These are phyloP conservation scores for Aptenodytes patagonicus DNA, from an alignment of 2,113 vertebrate species.

Conservation along the genomic window DNA sequence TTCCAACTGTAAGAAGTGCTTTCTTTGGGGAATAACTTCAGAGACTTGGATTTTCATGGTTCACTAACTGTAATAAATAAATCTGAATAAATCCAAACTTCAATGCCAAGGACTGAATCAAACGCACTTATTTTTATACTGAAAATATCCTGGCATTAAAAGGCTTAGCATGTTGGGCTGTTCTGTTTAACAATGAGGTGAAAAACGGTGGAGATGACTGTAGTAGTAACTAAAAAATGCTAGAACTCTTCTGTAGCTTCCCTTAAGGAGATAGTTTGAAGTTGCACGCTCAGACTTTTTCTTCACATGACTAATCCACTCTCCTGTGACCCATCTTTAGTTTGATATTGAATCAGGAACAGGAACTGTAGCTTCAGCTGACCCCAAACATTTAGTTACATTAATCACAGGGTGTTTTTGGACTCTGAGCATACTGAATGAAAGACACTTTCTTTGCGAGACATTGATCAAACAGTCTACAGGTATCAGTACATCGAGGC, in stretches of 20 bases:
- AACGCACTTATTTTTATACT: constrained; percentile 9
- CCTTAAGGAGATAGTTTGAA: constrained; percentile 39
- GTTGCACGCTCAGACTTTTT: constrained; percentile 61
- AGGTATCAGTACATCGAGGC: constrained; percentile 94
- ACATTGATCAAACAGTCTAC: constrained; percentile 89
- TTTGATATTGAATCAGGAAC: constrained; percentile 79
- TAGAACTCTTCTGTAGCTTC: background rate
- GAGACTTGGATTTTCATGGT: constrained; percentile 45
- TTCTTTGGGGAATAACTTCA: constrained; percentile 38
- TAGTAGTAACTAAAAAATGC: background rate
- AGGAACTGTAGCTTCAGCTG: constrained; percentile 74
- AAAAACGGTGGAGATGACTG: background rate
- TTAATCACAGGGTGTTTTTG: constrained; percentile 88
- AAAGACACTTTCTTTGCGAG: constrained; percentile 89
- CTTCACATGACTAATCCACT: constrained; percentile 83
- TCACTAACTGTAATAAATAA: constrained; percentile 60
- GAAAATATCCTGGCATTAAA: constrained; percentile 31
- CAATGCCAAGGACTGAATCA: background rate
- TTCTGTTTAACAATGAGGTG: constrained; percentile 28
- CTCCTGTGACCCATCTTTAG: constrained; percentile 88
- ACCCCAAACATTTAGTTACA: constrained; percentile 92
- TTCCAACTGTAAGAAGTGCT: background rate
- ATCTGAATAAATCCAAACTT: constrained; percentile 54
- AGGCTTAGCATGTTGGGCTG: background rate
- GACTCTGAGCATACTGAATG: constrained; percentile 80